Conservation (phyloP, 2,113 vertebrate species). For the Apistogramma diplotaenia region DNA sequence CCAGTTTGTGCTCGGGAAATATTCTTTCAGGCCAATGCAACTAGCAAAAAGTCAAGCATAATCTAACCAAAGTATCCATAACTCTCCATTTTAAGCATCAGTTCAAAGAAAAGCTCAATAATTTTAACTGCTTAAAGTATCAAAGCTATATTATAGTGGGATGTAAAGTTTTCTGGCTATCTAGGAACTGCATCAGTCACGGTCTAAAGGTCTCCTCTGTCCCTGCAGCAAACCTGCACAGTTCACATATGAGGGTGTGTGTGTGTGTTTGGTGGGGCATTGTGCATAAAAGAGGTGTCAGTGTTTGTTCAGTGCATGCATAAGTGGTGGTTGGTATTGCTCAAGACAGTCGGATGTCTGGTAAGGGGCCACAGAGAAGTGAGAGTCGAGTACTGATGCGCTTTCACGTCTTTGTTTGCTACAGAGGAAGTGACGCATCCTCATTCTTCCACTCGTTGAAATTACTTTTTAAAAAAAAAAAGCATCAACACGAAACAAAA, state of each 20-base stretch:
- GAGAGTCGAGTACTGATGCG: background rate
- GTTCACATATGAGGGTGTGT: background rate
- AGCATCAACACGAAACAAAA: background rate
- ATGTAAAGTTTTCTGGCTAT: too few species aligned
- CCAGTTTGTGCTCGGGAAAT: too few species aligned
- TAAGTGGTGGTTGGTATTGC: constrained; percentile 13
- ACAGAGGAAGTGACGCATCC: background rate
- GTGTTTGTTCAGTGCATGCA: background rate
- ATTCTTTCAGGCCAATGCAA: too few species aligned
- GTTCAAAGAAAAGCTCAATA: too few species aligned
- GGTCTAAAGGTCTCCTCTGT: background rate
- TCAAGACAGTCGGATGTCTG: constrained; percentile 31
- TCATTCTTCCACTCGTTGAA: background rate
- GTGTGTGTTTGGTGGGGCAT: constrained; percentile 18
- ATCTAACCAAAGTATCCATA: too few species aligned
- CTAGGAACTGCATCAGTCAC: background rate
- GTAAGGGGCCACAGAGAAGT: constrained; percentile 36
- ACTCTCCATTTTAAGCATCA: too few species aligned
- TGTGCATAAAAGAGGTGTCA: constrained; percentile 1
- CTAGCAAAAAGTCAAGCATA: too few species aligned
- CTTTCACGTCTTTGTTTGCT: background rate
- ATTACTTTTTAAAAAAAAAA: background rate
- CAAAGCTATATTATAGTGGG: too few species aligned
- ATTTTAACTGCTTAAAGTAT: too few species aligned
- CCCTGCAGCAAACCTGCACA: background rate